Evolutionary conservation across 2,888 invertebrate species (phyloP).

Genomic region (Caenorhabditis panamensis): DNA sequence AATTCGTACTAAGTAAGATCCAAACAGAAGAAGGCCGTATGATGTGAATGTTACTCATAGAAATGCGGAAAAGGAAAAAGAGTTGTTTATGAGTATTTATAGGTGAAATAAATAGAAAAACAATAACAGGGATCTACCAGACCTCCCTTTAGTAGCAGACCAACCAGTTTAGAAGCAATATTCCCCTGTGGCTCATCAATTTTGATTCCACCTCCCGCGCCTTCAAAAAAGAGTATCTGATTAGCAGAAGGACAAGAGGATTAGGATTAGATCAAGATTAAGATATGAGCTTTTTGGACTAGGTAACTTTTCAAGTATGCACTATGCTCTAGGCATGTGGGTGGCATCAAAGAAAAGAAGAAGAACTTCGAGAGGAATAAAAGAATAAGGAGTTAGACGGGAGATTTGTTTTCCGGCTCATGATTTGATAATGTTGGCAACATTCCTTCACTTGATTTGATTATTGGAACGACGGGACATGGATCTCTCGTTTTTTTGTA

Average conservation of each 20-base stretch:
- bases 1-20: constrained; percentile 57
- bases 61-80: neutral
- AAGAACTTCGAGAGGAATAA: neutral
- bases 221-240: neutral
- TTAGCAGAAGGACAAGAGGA: constrained; percentile 17
- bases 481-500: neutral
- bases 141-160: neutral
- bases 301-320: too few species aligned
- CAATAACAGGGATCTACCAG: neutral
- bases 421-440: constrained; percentile 56
- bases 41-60: constrained; percentile 33
- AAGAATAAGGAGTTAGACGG: neutral
- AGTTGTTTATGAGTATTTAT: neutral
- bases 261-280: neutral
- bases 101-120: neutral
- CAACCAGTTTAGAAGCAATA: neutral
- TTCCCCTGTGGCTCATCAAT: constrained; percentile 30
- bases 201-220: constrained; percentile 28
- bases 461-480: constrained; percentile 5
- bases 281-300: too few species aligned
- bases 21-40: constrained; percentile 40
- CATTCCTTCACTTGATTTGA: constrained; percentile 41
- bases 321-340: too few species aligned
- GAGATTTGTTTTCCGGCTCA: constrained; percentile 33
- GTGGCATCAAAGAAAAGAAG: neutral